Percentiles rank a stretch among this genome's conserved stretches.
phyloP scores from a whole-genome alignment of 2,113 vertebrate genomes.

The Platysteira castanea region DNA sequence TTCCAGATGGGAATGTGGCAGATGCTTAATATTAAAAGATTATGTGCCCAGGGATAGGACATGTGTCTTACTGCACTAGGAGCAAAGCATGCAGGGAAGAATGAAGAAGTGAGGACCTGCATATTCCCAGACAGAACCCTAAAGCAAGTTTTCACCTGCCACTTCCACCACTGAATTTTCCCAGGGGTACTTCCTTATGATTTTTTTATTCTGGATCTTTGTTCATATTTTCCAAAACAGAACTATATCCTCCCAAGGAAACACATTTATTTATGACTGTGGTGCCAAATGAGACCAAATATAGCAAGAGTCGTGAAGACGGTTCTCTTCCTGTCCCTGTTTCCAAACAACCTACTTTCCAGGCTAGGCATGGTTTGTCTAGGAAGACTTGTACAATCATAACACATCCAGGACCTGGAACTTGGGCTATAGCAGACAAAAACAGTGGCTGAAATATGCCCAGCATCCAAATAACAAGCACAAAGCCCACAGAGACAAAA shows the following conservation, averaged over 20 bases:
- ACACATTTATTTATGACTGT: neutral
- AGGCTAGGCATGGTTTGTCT: neutral
- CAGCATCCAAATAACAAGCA: neutral
- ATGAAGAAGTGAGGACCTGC: neutral
- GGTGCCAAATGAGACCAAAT: neutral
- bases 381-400: neutral
- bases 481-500: neutral
- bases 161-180: neutral
- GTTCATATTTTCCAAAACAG: neutral
- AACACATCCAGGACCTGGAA: neutral
- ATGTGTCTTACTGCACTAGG: neutral
- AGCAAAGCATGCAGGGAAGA: neutral
- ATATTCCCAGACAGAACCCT: neutral
- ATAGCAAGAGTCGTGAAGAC: neutral
- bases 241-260: neutral
- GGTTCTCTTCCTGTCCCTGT: neutral
- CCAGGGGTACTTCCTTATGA: neutral
- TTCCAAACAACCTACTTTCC: conserved; percentile 9
- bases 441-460: neutral
- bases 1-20: neutral
- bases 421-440: neutral
- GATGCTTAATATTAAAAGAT: neutral
- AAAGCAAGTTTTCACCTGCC: neutral
- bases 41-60: neutral
- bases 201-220: neutral